Evolutionary conservation across 2,888 invertebrate genomes (phyloP), one percentile per base, ranked within the genome.

Genomic region (Ophion obscuratus): DNA sequence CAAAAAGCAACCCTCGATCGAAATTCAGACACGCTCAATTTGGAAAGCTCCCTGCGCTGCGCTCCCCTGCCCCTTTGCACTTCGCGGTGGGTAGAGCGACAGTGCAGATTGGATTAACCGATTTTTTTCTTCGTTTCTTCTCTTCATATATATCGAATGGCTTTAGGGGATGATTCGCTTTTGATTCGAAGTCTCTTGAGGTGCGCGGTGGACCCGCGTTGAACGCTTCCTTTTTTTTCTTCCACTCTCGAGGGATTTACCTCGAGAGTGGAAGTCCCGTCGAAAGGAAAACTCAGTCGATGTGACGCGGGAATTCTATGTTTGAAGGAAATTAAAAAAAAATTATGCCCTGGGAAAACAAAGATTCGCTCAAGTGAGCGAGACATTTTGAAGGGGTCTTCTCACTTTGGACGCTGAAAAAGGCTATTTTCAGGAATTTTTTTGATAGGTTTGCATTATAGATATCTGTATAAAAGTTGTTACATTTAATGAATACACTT

Each of bases 11-110:
- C 53, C 53, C 68, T 57, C 57, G 53, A 78, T 78, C 77, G 67
- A 78, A 78, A 78, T 78, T 68, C 68, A 44, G 62, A 78, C 67
- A 68, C 67, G 68, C 77, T 68, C 77, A 78, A 68, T 68, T 78
- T 68, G 53, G 17, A 68, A 68, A 70, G 53, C 70, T 27, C 27
- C 70, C 47, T 70, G 24, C 53, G 47, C 27, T 70, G 70, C 53
- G 44, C 27, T 17, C 24, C 27, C 47, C 17, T 20, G 10, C 17
- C 17, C 17, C 27, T 67, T 24, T 53, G 53, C 40, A 24, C 17
- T 40, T 70, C 53, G 70, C 70, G 47, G 27, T 47, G 14, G 47
- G 14, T 14, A 17, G 53, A 53, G 53, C 3, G 53, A 53, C 53
- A 53, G 53, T 53, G 53, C 53, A 53, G 53, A 53, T 53, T 53